phyloP scores from a whole-genome alignment of 2,888 invertebrate species.

The Apamea sordens region DNA sequence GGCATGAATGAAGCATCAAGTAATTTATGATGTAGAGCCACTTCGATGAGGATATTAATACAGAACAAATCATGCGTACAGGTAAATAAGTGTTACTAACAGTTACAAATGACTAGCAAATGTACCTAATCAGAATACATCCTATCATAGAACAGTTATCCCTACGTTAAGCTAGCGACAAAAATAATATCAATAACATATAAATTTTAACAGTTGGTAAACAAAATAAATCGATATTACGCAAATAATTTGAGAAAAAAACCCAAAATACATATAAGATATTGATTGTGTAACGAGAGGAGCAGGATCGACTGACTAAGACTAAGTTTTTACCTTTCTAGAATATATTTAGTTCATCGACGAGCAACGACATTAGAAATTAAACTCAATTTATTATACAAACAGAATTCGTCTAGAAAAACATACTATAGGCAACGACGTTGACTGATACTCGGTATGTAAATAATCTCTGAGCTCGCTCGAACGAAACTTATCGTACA shows the following conservation, averaged over 20 bases:
- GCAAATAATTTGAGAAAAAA: constrained; percentile 2
- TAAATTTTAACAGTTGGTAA: not conserved
- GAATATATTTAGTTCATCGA: constrained; percentile 1
- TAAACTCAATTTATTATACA: constrained; percentile 12
- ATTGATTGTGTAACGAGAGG: not conserved
- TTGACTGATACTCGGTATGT: constrained; percentile 50
- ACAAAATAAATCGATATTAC: not conserved
- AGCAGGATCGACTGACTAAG: not conserved
- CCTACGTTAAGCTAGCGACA: no score
- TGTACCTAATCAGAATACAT: constrained; percentile 5
- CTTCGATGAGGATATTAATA: not conserved
- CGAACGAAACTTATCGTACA: constrained; percentile 16
- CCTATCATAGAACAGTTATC: not conserved
- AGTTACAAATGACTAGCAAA: not conserved
- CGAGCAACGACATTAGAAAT: constrained; percentile 9
- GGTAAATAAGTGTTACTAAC: constrained; percentile 7
- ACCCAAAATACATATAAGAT: not conserved
- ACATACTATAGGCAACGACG: constrained; percentile 41
- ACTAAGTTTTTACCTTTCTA: not conserved
- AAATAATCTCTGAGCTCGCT: constrained; percentile 28
- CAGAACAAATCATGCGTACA: constrained; percentile 7
- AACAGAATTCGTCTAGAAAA: constrained; percentile 8
- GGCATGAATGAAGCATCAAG: not conserved
- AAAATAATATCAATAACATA: not conserved
- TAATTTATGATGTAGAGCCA: not conserved